Base-by-base conservation (phyloP, 2,888 invertebrate genomes). In the Sesia apiformis region DNA sequence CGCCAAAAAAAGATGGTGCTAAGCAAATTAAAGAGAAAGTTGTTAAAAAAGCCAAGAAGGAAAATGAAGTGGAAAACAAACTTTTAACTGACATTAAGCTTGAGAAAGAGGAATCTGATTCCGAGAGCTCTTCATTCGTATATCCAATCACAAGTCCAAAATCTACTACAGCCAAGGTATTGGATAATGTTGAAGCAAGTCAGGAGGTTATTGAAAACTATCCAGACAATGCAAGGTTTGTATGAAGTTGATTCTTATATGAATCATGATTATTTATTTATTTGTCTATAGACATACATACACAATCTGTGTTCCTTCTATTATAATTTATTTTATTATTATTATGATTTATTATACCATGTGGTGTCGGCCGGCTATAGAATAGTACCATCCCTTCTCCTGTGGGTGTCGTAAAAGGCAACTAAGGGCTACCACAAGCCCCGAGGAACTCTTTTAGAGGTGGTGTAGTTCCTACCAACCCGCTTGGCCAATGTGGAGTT, bases 61-160 rank as follows among this genome's bases (percentile, higher is more conserved):
- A 86, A 38, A 53, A 55, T 39, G 40, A 58, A 66, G 63, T 74
- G 46, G 85, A 85, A 52, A 80, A 65, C 54, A 84, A 76, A 61
- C 83, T 84, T 56, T 82, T 87, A 70, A 79, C 87, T 54, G 86
- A 87, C 61, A 84, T 87, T 39, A 87, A 87, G 67, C 80, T 80
- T 76, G 86, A 87, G 62, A 76, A 66, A 56, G 82, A 83, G 55
- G 87, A 81, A 56, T 82, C 85, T 40, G 88, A 88, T 57, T 87
- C 88, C 3, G 91, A 91, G 62, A 90, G 82, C 66, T 81, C 91
- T 5, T 82, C 87, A 7, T 73, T 90, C 57, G 81, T 84, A 4
- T 89, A 90, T 55, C 78, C 87, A 0, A 69, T 86, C 4, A 81
- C 88, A 38, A 81, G 89, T 60, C 86, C 91, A 3, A 84, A 80